Evolutionary conservation across 1,140 invertebrate genomes (phyloP).

Genomic region (Ceratina japonica): DNA sequence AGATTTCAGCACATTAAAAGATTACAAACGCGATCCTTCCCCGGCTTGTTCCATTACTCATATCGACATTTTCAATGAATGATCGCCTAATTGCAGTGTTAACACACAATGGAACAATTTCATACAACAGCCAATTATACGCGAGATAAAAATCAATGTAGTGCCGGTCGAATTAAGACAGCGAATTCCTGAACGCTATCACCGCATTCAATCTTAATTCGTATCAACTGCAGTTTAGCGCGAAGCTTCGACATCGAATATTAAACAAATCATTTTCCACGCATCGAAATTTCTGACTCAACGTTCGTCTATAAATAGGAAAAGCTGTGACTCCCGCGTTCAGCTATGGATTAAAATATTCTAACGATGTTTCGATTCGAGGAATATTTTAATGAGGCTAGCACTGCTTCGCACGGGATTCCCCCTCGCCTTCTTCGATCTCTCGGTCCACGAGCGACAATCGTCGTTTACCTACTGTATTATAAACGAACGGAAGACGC

Average conservation of each 20-base stretch:
- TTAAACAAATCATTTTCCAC: too few relatives aligned
- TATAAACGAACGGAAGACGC: conserved; percentile 13
- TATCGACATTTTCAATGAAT: conserved; percentile 28
- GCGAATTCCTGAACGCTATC: neutral
- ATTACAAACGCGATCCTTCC: neutral
- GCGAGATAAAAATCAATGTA: conserved; percentile 18
- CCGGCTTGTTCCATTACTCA: neutral
- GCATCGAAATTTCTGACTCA: too few relatives aligned
- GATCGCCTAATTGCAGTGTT: conserved; percentile 14
- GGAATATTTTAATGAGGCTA: too few relatives aligned
- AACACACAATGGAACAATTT: conserved; percentile 15
- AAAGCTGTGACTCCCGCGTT: too few relatives aligned
- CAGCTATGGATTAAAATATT: too few relatives aligned
- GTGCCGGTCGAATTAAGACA: neutral
- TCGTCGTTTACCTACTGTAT: neutral
- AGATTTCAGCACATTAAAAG: too few relatives aligned
- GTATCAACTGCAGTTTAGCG: neutral
- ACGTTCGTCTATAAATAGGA: too few relatives aligned
- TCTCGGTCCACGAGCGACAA: neutral
- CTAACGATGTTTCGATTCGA: too few relatives aligned
- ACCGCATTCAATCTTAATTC: neutral
- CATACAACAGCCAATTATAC: conserved; percentile 11
- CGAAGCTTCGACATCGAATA: too few relatives aligned
- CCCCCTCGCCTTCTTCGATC: neutral
- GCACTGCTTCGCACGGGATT: neutral